phyloP scores from a whole-genome alignment of 2,797 vertebrate genomes.

The Lerista edwardsae region DNA sequence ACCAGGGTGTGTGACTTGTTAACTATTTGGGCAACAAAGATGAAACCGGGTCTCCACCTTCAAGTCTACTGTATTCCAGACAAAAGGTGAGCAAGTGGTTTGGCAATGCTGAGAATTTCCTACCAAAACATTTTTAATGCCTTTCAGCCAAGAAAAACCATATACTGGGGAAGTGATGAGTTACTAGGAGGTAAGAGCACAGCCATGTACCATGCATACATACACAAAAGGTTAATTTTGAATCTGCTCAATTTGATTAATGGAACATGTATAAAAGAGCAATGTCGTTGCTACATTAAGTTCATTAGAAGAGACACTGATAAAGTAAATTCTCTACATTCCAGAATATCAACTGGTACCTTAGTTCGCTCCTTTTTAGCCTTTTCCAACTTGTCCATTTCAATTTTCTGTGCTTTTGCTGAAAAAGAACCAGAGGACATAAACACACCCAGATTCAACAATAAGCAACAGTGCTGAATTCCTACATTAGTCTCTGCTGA shows the following conservation, averaged over 20 bases:
- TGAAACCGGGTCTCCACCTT: slow-evolving; percentile 10
- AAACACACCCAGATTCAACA: neutral
- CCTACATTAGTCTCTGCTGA: neutral
- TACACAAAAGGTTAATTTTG: neutral
- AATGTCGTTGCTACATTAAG: neutral
- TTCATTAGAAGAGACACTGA: neutral
- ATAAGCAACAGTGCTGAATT: neutral
- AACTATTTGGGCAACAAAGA: neutral
- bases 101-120: neutral
- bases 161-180: neutral
- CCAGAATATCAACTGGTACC: slow-evolving; percentile 74
- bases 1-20: neutral
- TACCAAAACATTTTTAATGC: neutral
- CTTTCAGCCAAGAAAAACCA: neutral
- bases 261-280: neutral
- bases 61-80: neutral
- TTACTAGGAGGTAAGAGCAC: slow-evolving; percentile 8
- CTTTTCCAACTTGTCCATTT: slow-evolving; percentile 99
- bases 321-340: neutral
- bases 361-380: slow-evolving; percentile 97
- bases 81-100: neutral
- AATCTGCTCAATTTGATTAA: neutral
- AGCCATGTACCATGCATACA: neutral
- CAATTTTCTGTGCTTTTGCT: slow-evolving; percentile 97
- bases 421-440: slow-evolving; percentile 3